Evolutionary conservation across 2,113 vertebrate genomes (phyloP), one percentile per base, ranked within the genome.

Genomic region (Pristiophorus japonicus): DNA sequence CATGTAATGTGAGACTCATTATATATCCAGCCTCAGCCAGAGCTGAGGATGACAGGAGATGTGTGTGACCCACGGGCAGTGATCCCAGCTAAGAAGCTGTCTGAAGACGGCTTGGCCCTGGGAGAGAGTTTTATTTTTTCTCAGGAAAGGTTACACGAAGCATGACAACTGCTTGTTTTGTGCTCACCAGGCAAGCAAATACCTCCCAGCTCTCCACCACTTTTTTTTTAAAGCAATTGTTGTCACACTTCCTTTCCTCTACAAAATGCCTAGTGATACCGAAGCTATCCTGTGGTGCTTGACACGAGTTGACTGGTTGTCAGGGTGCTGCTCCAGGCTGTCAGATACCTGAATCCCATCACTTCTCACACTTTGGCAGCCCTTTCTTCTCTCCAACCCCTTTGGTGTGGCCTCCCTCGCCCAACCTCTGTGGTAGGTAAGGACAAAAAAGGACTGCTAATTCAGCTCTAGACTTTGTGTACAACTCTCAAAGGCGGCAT

Each of bases 1-100:
- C 84, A 85, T 97, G 98, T 98, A 98, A 98, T 96, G 97, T 97
- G 98, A 99, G 97, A 98, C 98, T 98, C 97, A 98, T 97, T 98
- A 97, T 97, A 97, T 97, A 98, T 97, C 96, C 97, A 97, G 96
- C 96, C 97, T 98, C 97, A 97, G 97, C 97, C 96, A 97, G 96
- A 96, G 96, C 97, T 97, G 96, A 97, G 97, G 97, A 97, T 97
- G 97, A 97, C 97, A 97, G 96, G 96, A 97, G 97, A 96, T 97
- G 97, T 67, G 73, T 95, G 96, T 88, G 67, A 78, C 51, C 70
- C 63, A 63, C 73, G 96, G 95, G 90, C 51, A 96, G 95, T 65
- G 62, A 96, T 96, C 87, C 92, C 93, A 94, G 93, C 93, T 70
- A 70, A 94, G 65, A 84, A 62, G 73, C 51, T 84, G 55, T 85